These are phyloP conservation scores for Vespertilio murinus DNA, from an alignment of 2,797 vertebrate genomes.

Conservation along the genomic window DNA sequence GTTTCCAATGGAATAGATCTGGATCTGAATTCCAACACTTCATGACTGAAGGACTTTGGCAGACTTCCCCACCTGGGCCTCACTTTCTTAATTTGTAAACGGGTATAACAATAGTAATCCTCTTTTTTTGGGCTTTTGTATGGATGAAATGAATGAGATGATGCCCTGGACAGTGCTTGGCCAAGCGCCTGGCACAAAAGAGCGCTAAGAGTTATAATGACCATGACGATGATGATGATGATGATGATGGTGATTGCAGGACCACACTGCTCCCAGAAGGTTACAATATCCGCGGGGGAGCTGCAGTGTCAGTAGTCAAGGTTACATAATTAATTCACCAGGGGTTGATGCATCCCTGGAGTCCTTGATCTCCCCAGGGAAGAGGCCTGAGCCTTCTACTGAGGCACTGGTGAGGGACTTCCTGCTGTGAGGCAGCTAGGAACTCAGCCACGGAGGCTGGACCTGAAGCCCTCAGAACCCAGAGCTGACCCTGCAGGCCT, in stretches of 20 bases:
- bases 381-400: constrained; percentile 1
- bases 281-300: constrained; percentile 63
- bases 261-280: constrained; percentile 70
- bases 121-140: neutral
- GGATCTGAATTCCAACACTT: neutral
- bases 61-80: neutral
- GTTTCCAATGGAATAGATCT: neutral
- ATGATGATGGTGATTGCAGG: constrained; percentile 56
- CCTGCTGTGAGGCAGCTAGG: neutral
- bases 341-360: constrained; percentile 22
- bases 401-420: neutral
- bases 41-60: neutral
- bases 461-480: neutral
- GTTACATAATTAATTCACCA: constrained; percentile 77
- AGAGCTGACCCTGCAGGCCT: neutral
- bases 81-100: constrained; percentile 51
- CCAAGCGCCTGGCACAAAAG: constrained; percentile 56
- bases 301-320: constrained; percentile 68
- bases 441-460: neutral
- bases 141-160: constrained; percentile 52
- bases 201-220: constrained; percentile 38
- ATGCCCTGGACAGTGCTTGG: constrained; percentile 59
- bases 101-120: constrained; percentile 5
- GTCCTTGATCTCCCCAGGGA: constrained; percentile 42
- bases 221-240: constrained; percentile 41